Evolutionary conservation across 2,113 vertebrate species (phyloP), one percentile per base, ranked within the genome.

Genomic region (Dasyornis broadbenti): DNA sequence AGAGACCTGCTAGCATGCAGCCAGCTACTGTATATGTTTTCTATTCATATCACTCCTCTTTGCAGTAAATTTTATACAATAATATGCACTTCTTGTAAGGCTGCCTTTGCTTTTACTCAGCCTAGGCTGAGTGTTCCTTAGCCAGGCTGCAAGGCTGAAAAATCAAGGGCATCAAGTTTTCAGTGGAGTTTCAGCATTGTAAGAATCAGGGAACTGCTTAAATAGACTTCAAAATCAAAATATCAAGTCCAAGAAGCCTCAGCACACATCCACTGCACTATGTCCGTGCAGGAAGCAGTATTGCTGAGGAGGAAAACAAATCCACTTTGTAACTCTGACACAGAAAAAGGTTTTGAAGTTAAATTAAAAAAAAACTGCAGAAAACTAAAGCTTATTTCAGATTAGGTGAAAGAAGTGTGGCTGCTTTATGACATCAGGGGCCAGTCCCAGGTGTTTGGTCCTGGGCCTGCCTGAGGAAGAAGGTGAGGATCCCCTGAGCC

Each of bases 1-100:
- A 97, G 98, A 97, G 98, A 98, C 96, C 97, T 96, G 97, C 97
- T 95, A 97, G 97, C 94, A 97, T 15, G 49, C 96, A 97, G 97
- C 83, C 94, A 97, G 94, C 96, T 95, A 97, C 97, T 97, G 97
- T 97, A 92, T 94, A 94, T 44, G 73, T 97, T 97, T 96, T 80
- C 98, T 95, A 96, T 97, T 98, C 96, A 69, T 84, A 97, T 94
- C 86, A 82, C 92, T 97, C 70, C 85, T 85, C 91, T 92, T 95
- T 94, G 94, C 96, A 97, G 97, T 97, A 97, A 96, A 96, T 97
- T 98, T 95, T 63, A 66, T 28, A 93, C 73, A 84, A 90, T 95
- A 96, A 94, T 49, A 96, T 73, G 72, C 84, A 77, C 85, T 84
- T 88, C 77, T 94, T 82, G 80, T 57, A 89, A 90, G 23, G 15